A percentile compares a stretch with the other conserved stretches of the same genome.
Evolutionary conservation across 1,140 invertebrate species (phyloP).

Genomic region (Asobara japonica): DNA sequence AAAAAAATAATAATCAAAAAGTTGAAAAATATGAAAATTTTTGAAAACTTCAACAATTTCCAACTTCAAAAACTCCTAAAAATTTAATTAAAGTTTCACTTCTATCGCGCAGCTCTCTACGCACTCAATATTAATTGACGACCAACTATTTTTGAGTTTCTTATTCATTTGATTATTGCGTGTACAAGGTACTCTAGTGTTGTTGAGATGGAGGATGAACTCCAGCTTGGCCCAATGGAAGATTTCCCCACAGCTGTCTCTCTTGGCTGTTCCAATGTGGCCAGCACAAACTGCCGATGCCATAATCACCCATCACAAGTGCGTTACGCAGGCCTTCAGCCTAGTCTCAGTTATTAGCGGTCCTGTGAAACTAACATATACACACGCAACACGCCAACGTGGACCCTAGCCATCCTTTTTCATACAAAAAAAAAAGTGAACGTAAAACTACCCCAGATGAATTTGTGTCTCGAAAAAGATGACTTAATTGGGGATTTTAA

Average conservation of each 20-base stretch:
- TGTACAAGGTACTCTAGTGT: slow-evolving; percentile 62
- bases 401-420: slow-evolving; percentile 40
- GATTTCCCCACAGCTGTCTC: slow-evolving; percentile 8
- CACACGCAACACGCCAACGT: slow-evolving; percentile 67
- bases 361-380: slow-evolving; percentile 69
- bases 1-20: no score
- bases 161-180: slow-evolving; percentile 51
- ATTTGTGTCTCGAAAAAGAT: not conserved
- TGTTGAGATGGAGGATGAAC: slow-evolving; percentile 48
- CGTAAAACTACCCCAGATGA: not conserved
- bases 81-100: no score
- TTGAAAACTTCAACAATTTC: no score
- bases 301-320: slow-evolving; percentile 47
- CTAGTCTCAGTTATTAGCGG: slow-evolving; percentile 54
- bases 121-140: no score
- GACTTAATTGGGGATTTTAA: not conserved
- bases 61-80: no score
- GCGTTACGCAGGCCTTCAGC: slow-evolving; percentile 57
- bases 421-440: not conserved
- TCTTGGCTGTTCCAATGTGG: slow-evolving; percentile 7
- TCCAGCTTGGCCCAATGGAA: slow-evolving; percentile 21
- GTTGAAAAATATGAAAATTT: no score
- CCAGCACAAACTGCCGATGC: slow-evolving; percentile 6
- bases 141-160: slow-evolving; percentile 36
- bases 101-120: no score